These are phyloP conservation scores for Panulirus ornatus DNA, from an alignment of 1,140 invertebrate species.

Conservation along the genomic window DNA sequence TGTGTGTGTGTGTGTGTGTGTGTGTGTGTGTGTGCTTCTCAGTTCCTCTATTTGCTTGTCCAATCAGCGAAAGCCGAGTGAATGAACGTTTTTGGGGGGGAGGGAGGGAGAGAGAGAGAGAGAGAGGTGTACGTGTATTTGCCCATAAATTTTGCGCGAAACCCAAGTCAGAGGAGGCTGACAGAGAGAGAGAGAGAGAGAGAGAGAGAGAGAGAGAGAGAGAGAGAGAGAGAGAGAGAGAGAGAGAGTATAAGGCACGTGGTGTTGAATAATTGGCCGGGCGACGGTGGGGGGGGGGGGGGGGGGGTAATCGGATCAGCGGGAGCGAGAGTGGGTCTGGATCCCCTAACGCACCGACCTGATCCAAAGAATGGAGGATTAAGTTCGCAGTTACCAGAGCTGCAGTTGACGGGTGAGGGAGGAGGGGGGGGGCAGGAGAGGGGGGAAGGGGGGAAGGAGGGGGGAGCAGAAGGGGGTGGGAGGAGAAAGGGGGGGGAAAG, in stretches of 20 bases:
- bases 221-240: too few relatives aligned
- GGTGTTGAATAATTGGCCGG: constrained; percentile 48
- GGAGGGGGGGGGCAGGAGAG: background rate
- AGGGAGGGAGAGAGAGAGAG: background rate
- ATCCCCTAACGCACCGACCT: constrained; percentile 26
- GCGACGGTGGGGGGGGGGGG: constrained; percentile 28
- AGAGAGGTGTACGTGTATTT: background rate
- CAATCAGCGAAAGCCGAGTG: too few relatives aligned
- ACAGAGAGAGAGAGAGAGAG: background rate
- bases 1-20: too few relatives aligned
- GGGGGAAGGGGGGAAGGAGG: background rate
- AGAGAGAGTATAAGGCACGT: constrained; percentile 4
- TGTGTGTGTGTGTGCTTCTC: too few relatives aligned
- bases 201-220: too few relatives aligned
- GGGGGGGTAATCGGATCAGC: constrained; percentile 27
- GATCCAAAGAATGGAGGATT: constrained; percentile 45
- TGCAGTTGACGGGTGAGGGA: background rate
- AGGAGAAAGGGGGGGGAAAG: background rate
- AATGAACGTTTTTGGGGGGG: too few relatives aligned
- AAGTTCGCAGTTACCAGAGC: constrained; percentile 22
- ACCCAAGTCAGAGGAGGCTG: background rate
- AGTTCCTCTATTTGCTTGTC: too few relatives aligned
- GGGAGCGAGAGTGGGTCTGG: constrained; percentile 36
- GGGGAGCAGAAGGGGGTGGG: too few relatives aligned
- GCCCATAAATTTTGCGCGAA: too few relatives aligned